Conservation (phyloP, 53 echinoderm and acorn worm genomes). For the Paracentrotus lividus region DNA sequence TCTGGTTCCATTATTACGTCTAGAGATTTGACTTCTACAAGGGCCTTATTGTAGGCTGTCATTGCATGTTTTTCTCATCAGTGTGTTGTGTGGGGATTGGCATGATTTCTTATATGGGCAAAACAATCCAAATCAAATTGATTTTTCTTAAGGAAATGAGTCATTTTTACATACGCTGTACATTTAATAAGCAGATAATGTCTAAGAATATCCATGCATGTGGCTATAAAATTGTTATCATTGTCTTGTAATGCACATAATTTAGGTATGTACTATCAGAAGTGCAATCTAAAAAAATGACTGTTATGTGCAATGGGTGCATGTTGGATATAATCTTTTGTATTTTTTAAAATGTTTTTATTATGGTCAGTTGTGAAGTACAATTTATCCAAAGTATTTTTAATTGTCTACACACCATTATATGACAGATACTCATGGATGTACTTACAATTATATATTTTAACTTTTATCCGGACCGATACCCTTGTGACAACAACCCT, state of each 20-base stretch:
- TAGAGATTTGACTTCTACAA: background rate
- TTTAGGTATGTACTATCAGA: background rate
- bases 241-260: background rate
- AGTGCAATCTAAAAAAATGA: too few species aligned
- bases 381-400: too few species aligned
- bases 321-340: too few species aligned
- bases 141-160: background rate
- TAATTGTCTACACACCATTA: too few species aligned
- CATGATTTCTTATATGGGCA: background rate
- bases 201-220: background rate
- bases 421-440: too few species aligned
- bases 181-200: background rate
- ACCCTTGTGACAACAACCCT: too few species aligned
- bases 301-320: too few species aligned
- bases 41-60: background rate
- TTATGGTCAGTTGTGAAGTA: too few species aligned
- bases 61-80: background rate
- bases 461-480: too few species aligned
- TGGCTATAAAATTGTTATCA: background rate
- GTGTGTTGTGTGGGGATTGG: background rate
- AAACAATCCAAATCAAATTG: background rate
- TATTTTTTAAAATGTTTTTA: too few species aligned
- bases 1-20: background rate
- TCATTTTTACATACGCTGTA: background rate
- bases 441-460: too few species aligned